Evolutionary conservation across 2,888 invertebrate species (phyloP).

Genomic region (Zootermopsis nevadensis): DNA sequence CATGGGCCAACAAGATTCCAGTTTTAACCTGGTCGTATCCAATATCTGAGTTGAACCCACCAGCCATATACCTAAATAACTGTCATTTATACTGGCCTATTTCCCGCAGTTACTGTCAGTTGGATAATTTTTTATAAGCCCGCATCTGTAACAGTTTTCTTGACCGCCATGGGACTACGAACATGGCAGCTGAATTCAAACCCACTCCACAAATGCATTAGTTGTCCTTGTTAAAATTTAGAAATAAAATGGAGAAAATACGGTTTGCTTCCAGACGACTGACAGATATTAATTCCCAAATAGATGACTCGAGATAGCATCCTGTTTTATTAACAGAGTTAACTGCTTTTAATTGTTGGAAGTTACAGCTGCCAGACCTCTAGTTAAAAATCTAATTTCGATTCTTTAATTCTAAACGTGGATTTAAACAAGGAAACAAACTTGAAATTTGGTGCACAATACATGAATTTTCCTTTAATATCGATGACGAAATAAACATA

Average conservation of each 20-base stretch:
- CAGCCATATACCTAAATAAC: too few relatives aligned
- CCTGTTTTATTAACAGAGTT: neutral
- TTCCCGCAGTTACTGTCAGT: neutral
- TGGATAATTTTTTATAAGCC: neutral
- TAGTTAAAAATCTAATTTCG: too few relatives aligned
- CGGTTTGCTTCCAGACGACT: constrained; percentile 15
- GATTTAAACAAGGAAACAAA: too few relatives aligned
- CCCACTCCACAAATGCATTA: neutral
- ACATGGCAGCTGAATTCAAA: neutral
- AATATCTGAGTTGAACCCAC: too few relatives aligned
- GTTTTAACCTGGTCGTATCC: too few relatives aligned
- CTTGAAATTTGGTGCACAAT: too few relatives aligned
- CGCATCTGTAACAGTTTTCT: neutral
- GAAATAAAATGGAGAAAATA: constrained; percentile 34
- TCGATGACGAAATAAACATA: too few relatives aligned
- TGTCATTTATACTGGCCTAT: neutral
- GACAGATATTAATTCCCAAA: constrained; percentile 18
- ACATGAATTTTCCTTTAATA: too few relatives aligned
- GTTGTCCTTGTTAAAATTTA: constrained; percentile 21
- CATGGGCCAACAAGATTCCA: too few relatives aligned
- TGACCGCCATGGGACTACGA: neutral
- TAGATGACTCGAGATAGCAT: neutral
- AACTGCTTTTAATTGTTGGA: neutral
- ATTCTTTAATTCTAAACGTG: too few relatives aligned
- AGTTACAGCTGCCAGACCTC: neutral